Percentiles rank a stretch among this genome's conserved stretches.
phyloP scores from a whole-genome alignment of 1,140 invertebrate genomes.

The Hyphantria cunea region DNA sequence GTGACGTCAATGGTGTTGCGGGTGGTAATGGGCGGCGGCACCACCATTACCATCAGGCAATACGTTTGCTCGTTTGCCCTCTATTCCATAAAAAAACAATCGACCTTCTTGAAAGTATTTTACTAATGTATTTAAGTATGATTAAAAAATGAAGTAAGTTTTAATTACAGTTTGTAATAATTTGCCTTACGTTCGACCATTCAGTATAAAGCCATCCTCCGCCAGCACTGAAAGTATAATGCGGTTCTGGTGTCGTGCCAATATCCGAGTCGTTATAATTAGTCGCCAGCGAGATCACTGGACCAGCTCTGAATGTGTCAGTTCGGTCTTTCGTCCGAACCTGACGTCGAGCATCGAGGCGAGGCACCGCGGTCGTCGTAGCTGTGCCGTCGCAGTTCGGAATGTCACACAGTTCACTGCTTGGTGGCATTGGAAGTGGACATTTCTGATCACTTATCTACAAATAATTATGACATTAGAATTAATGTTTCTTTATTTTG shows the following conservation, averaged over 20 bases:
- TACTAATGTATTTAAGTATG: too few species aligned
- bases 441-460: constrained; percentile 78
- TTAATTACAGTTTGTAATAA: too few species aligned
- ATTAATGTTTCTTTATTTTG: too few species aligned
- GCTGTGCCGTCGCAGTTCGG: constrained; percentile 71
- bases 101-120: too few species aligned
- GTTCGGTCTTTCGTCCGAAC: constrained; percentile 60
- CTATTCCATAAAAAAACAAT: too few species aligned
- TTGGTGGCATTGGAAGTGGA: constrained; percentile 70
- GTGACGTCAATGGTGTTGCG: too few species aligned
- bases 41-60: too few species aligned
- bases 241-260: constrained; percentile 44
- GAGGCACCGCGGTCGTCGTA: constrained; percentile 41
- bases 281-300: constrained; percentile 55
- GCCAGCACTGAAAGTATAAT: constrained; percentile 58
- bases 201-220: constrained; percentile 75
- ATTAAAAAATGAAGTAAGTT: too few species aligned
- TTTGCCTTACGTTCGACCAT: constrained; percentile 66
- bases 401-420: constrained; percentile 65
- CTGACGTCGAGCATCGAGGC: constrained; percentile 64
- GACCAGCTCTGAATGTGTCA: constrained; percentile 65
- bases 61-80: too few species aligned
- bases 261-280: constrained; percentile 61
- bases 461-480: constrained; percentile 30
- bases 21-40: too few species aligned